These are phyloP conservation scores for Pongo abelii DNA, from an alignment of 2,113 vertebrate genomes.

Conservation along the genomic window DNA sequence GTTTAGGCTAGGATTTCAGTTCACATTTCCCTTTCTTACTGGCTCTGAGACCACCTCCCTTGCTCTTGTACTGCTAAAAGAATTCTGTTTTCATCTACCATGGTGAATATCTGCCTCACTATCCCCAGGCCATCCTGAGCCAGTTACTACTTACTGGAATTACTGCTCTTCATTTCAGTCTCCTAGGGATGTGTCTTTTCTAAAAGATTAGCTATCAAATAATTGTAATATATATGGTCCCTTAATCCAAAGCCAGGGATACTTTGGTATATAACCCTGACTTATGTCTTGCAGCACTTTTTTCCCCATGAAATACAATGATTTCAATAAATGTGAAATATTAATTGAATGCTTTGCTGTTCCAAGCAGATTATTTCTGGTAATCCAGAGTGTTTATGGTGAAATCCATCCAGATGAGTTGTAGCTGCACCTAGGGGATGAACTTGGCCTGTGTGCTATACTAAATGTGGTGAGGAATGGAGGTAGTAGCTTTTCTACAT, in stretches of 20 bases:
- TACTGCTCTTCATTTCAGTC: background rate
- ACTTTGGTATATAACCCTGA: background rate
- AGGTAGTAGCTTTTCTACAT: background rate
- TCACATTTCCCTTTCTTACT: background rate
- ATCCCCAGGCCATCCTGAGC: no score
- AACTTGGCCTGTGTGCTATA: background rate
- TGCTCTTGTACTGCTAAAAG: no score
- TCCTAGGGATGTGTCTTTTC: background rate
- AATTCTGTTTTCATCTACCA: background rate
- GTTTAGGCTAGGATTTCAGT: background rate
- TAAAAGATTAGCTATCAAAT: background rate
- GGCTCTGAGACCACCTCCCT: background rate
- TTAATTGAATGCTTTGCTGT: background rate
- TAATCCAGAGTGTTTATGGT: background rate
- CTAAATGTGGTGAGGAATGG: no score
- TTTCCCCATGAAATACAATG: background rate
- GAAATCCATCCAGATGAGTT: no score
- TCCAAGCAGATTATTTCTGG: background rate
- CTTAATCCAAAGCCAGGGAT: background rate
- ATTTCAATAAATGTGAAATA: background rate
- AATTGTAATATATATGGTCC: background rate
- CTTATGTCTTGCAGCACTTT: background rate
- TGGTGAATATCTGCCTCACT: no score
- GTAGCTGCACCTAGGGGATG: background rate
- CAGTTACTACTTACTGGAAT: background rate